These are phyloP conservation scores for Drusus annulatus DNA, from an alignment of 1,140 invertebrate species.

Conservation along the genomic window DNA sequence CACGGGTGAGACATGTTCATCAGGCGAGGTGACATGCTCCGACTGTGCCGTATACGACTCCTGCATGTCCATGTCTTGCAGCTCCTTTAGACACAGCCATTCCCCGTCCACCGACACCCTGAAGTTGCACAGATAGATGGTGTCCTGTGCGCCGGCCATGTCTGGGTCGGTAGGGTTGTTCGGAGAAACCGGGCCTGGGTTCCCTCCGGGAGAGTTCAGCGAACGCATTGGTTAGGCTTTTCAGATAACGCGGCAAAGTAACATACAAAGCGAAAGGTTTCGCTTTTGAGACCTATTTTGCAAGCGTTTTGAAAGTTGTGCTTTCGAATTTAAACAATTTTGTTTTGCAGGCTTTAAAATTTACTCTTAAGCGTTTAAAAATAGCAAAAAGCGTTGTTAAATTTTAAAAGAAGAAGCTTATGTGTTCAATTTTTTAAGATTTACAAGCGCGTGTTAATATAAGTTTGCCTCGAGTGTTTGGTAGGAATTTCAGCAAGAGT, in stretches of 20 bases:
- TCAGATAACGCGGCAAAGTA: slow-evolving; percentile 41
- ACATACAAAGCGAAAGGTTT: slow-evolving; percentile 43
- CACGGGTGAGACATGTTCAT: slow-evolving; percentile 70
- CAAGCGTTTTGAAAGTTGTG: too few species aligned
- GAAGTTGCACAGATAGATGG: slow-evolving; percentile 97
- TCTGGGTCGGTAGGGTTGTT: slow-evolving; percentile 64
- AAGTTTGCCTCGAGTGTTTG: too few species aligned
- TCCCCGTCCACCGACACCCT: slow-evolving; percentile 97
- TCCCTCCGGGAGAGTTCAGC: slow-evolving; percentile 45
- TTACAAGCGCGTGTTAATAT: too few species aligned
- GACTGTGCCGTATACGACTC: slow-evolving; percentile 75
- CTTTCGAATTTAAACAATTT: too few species aligned
- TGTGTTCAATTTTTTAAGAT: too few species aligned
- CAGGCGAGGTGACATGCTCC: slow-evolving; percentile 73
- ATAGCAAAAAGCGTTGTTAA: too few species aligned
- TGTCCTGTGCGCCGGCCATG: slow-evolving; percentile 92
- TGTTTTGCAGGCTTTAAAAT: too few species aligned
- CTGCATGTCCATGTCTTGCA: slow-evolving; percentile 91
- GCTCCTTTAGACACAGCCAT: slow-evolving; percentile 96
- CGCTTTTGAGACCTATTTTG: slow-evolving; percentile 26
- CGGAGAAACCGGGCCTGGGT: slow-evolving; percentile 22
- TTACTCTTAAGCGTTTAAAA: too few species aligned
- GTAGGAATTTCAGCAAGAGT: too few species aligned
- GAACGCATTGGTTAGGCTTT: slow-evolving; percentile 51
- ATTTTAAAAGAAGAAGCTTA: too few species aligned